Percentiles rank a stretch among this genome's conserved stretches.
phyloP scores from a whole-genome alignment of 2,113 vertebrate genomes.

The Festucalex cinctus region DNA sequence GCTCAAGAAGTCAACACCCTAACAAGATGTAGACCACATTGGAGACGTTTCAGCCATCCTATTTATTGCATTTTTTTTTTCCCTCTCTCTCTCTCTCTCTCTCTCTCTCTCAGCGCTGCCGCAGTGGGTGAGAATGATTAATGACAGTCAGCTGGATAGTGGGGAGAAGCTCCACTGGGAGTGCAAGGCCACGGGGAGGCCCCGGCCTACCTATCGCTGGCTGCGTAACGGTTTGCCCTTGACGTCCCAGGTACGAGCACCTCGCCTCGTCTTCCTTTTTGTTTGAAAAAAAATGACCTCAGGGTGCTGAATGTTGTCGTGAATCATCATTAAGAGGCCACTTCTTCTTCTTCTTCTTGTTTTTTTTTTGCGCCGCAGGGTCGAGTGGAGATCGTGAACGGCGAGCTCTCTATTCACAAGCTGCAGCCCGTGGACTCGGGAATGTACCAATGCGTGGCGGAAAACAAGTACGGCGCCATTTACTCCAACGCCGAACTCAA shows the following conservation, averaged over 20 bases:
- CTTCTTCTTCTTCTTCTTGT: constrained; percentile 34
- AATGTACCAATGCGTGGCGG: constrained; percentile 95
- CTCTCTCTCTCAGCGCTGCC: constrained; percentile 75
- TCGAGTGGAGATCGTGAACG: constrained; percentile 82
- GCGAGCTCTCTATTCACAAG: constrained; percentile 80
- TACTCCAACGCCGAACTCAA: constrained; percentile 86
- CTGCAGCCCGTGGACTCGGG: constrained; percentile 88
- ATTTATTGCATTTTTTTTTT: background rate
- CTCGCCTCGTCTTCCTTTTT: constrained; percentile 12
- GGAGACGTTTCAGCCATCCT: background rate
- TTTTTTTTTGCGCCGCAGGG: constrained; percentile 74
- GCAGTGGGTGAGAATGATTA: constrained; percentile 90
- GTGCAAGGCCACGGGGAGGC: constrained; percentile 88
- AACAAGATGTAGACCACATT: background rate
- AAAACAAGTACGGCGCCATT: constrained; percentile 87
- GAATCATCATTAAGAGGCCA: background rate
- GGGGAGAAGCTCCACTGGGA: constrained; percentile 91
- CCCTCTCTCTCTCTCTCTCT: background rate
- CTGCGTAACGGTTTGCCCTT: constrained; percentile 84
- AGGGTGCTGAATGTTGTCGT: constrained; percentile 7
- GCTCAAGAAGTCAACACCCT: background rate
- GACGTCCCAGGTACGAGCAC: constrained; percentile 76
- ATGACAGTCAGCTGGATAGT: constrained; percentile 91
- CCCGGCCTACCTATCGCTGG: constrained; percentile 89
- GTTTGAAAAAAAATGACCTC: background rate